Conservation (phyloP, 2,888 invertebrate species). For the Clunio marinus region DNA sequence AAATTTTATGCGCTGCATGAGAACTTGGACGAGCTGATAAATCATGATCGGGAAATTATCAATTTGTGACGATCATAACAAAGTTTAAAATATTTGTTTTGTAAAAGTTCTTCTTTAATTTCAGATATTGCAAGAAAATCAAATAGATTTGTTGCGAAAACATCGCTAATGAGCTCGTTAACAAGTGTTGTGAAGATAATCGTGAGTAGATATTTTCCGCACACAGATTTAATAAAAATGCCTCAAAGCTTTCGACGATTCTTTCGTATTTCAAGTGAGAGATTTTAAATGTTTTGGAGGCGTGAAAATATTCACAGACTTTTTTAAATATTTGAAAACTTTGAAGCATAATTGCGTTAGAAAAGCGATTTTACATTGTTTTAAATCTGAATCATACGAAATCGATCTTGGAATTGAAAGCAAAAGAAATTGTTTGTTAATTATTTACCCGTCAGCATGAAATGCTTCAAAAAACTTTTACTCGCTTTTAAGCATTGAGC, state of each 20-base stretch:
- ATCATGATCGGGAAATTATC: too few species aligned
- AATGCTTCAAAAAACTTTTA: background rate
- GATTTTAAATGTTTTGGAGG: too few species aligned
- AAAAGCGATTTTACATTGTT: too few species aligned
- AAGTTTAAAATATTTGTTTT: background rate
- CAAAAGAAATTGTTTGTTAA: background rate
- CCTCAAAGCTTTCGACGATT: too few species aligned
- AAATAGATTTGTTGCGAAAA: background rate
- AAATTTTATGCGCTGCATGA: background rate
- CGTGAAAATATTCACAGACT: too few species aligned
- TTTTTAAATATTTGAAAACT: too few species aligned
- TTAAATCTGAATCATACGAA: too few species aligned
- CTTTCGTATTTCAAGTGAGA: too few species aligned
- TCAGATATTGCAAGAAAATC: background rate
- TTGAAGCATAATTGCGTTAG: too few species aligned
- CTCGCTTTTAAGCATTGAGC: background rate
- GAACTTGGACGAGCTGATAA: background rate
- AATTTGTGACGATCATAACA: background rate
- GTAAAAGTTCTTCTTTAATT: background rate
- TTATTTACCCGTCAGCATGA: background rate
- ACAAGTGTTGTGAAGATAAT: background rate
- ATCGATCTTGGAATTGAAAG: background rate
- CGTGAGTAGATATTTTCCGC: background rate
- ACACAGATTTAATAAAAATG: too few species aligned
- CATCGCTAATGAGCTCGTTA: background rate